Base-by-base conservation (phyloP, 92 coral and sea anemone genomes). In the Porites lobata region DNA sequence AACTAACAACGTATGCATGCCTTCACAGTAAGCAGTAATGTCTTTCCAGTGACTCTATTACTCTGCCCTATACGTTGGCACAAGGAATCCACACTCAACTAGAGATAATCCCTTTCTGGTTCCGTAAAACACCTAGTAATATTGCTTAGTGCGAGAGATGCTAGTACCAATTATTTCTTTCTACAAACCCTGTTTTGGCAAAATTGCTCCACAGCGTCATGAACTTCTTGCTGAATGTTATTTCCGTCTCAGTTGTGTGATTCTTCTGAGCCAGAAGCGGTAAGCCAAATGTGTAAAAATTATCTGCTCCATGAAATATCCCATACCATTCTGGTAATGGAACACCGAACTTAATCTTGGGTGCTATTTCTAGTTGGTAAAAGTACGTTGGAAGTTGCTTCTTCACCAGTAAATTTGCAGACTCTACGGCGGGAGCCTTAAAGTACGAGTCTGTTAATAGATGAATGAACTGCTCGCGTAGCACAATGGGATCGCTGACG, bases 371-470 rank as follows among this genome's bases (percentile, higher is more conserved):
- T 71, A 91, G 88, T 76, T 93, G 94, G 70, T 87, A 93, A 57
- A 90, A 91, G 77, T 71, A 93, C 15, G 92, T 92, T 53, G 84
- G 86, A 18, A 64, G 7, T 13, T 77, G 87, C 64, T 91, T 77
- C 82, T 83, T 88, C 8, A 64, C 83, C 32, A 91, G 91, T n/a
- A 53, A 89, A 10, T 91, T 73, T 19, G 92, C 96, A 29, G 96
- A 79, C 22, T 61, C 59, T 22, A 93, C 26, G 0, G 94, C 94
- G 8, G 96, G 96, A 1, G 94, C 92, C 52, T 79, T 87, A 83
- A 86, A 93, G n/a, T 80, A 69, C 18, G 90, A 70, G 72, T 93
- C 96, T 1, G 94, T 87, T 3, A 80, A 18, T n/a, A 91, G 51
- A 69, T 91, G 90, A 15, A 93, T 63, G 65, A 87, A 91, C 56